Conservation (phyloP, 2,888 invertebrate genomes). For the Matsumyia berberina region DNA sequence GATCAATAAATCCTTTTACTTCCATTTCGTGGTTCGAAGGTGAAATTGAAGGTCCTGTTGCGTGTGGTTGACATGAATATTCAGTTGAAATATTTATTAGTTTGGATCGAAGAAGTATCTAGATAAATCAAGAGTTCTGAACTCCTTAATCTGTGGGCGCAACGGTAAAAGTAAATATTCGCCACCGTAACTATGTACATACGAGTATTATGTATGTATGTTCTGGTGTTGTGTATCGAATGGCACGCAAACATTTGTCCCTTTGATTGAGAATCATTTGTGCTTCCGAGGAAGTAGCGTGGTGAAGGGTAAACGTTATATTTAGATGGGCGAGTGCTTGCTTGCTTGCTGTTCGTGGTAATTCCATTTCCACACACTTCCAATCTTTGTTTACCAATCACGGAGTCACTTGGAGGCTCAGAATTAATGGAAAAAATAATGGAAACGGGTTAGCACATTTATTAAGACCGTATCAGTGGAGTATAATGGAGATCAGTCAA, state of each 20-base stretch:
- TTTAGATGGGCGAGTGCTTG: not conserved
- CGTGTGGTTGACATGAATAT: not conserved
- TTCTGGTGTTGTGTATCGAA: not conserved
- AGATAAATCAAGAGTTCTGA: no score
- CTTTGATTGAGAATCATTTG: not conserved
- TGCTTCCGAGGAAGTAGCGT: not conserved
- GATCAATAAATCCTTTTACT: not conserved
- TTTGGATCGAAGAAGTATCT: not conserved
- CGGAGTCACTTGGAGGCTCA: no score
- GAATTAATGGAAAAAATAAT: no score
- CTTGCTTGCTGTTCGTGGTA: not conserved
- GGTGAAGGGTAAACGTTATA: constrained; percentile 1
- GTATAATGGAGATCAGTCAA: no score
- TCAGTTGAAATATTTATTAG: constrained; percentile 1
- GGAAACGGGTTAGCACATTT: no score
- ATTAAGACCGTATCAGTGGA: no score
- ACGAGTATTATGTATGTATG: no score
- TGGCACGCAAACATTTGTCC: constrained; percentile 1
- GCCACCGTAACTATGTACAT: no score
- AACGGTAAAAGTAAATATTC: not conserved
- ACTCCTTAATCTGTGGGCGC: not conserved
- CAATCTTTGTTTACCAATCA: not conserved
- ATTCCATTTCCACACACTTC: not conserved
- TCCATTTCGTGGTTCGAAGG: not conserved
- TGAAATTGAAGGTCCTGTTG: not conserved